phyloP scores from a whole-genome alignment of 2,888 invertebrate species.

The Agrilus mali region DNA sequence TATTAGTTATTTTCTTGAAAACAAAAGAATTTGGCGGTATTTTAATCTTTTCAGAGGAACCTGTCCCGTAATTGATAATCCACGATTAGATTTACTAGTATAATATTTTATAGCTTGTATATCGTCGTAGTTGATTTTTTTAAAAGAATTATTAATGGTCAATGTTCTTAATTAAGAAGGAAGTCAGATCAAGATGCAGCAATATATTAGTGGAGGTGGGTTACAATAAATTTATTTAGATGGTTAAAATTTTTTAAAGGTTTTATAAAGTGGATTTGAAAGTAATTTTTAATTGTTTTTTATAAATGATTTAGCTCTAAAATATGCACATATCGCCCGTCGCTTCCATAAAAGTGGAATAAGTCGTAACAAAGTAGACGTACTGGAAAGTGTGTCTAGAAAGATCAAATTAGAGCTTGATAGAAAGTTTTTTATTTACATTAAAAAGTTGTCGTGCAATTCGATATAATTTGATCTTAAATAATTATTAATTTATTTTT shows the following conservation, averaged over 20 bases:
- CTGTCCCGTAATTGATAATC: constrained; percentile 55
- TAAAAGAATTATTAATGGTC: constrained; percentile 38
- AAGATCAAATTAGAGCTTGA: constrained; percentile 49
- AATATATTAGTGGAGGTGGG: constrained; percentile 52
- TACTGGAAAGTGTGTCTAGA: constrained; percentile 64
- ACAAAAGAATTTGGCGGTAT: constrained; percentile 59
- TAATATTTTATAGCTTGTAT: constrained; percentile 36
- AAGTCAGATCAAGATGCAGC: constrained; percentile 63
- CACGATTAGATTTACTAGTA: constrained; percentile 44
- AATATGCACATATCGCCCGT: constrained; percentile 72
- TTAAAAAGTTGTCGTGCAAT: constrained; percentile 27
- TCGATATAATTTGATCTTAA: constrained; percentile 21
- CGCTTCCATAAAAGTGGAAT: constrained; percentile 58
- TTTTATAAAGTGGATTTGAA: constrained; percentile 57
- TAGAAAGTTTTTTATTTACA: constrained; percentile 52
- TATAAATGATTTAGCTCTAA: constrained; percentile 49
- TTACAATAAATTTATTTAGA: constrained; percentile 48
- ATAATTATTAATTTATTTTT: constrained; percentile 27
- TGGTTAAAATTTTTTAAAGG: constrained; percentile 35
- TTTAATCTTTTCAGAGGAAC: constrained; percentile 58
- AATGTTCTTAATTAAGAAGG: constrained; percentile 33
- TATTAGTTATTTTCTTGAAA: constrained; percentile 48
- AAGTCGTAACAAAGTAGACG: constrained; percentile 74
- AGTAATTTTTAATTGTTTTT: constrained; percentile 43
- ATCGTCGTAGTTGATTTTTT: constrained; percentile 33